phyloP scores from a whole-genome alignment of 2,888 invertebrate genomes.

The Leistus spinibarbis region DNA sequence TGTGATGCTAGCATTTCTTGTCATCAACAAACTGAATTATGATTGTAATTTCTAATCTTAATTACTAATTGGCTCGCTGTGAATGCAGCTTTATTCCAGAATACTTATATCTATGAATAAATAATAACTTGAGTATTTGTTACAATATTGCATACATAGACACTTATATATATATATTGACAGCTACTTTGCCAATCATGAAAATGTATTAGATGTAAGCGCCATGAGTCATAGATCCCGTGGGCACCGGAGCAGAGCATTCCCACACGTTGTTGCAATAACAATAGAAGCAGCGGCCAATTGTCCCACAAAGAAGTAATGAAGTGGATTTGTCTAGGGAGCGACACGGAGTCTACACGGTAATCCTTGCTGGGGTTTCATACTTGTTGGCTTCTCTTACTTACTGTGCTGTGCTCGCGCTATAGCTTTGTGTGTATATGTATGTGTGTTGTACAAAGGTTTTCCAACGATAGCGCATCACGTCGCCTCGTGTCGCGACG shows the following conservation, averaged over 20 bases:
- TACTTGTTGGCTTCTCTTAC: conserved; percentile 5
- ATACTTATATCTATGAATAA: too few species aligned
- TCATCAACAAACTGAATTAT: too few species aligned
- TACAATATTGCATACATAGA: too few species aligned
- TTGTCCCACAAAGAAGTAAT: conserved; percentile 14
- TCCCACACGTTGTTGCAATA: neutral
- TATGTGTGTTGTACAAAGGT: neutral
- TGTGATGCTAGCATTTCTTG: too few species aligned
- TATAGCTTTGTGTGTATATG: neutral
- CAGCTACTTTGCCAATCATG: neutral
- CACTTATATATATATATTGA: too few species aligned
- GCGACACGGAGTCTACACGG: neutral
- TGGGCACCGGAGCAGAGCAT: neutral
- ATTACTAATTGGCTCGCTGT: too few species aligned
- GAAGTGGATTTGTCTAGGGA: conserved; percentile 21
- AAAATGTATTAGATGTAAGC: neutral
- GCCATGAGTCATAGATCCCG: too few species aligned
- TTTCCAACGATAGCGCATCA: neutral
- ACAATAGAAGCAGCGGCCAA: neutral
- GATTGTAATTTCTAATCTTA: too few species aligned
- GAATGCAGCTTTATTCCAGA: too few species aligned
- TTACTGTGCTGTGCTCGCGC: too few species aligned
- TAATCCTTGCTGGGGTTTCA: neutral
- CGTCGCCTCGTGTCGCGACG: too few species aligned
- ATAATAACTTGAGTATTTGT: too few species aligned